Evolutionary conservation across 1,140 invertebrate genomes (phyloP).

Genomic region (Sesamia nonagrioides): DNA sequence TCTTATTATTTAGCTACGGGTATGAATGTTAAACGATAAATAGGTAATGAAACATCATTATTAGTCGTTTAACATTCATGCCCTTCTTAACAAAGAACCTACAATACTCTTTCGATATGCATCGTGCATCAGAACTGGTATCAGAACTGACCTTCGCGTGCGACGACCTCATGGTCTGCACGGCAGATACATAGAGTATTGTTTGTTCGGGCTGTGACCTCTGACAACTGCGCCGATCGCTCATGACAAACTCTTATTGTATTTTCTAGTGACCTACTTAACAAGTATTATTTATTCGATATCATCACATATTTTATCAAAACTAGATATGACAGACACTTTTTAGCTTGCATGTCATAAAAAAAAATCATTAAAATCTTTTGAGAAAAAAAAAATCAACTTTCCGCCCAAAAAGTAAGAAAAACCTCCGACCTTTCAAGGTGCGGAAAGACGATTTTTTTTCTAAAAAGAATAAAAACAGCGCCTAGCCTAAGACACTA

Average conservation of each 20-base stretch:
- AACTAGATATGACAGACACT: too few species aligned
- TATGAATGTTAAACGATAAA: too few species aligned
- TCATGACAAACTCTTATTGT: conserved; percentile 7
- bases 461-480: too few species aligned
- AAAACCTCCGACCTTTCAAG: too few species aligned
- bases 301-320: too few species aligned
- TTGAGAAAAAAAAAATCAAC: too few species aligned
- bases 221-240: background rate
- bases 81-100: background rate
- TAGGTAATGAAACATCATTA: background rate
- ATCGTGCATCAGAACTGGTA: conserved; percentile 18
- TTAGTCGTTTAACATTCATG: background rate
- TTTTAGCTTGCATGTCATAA: too few species aligned
- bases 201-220: conserved; percentile 4
- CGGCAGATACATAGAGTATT: background rate
- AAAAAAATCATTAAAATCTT: too few species aligned
- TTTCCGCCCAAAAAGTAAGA: too few species aligned
- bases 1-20: too few species aligned
- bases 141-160: background rate
- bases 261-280: background rate
- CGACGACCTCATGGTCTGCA: background rate
- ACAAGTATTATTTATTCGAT: background rate
- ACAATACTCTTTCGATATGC: background rate
- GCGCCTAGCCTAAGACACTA: too few species aligned
- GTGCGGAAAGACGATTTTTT: too few species aligned